phyloP scores from a whole-genome alignment of 2,113 vertebrate genomes.

The Copsychus sechellarum region DNA sequence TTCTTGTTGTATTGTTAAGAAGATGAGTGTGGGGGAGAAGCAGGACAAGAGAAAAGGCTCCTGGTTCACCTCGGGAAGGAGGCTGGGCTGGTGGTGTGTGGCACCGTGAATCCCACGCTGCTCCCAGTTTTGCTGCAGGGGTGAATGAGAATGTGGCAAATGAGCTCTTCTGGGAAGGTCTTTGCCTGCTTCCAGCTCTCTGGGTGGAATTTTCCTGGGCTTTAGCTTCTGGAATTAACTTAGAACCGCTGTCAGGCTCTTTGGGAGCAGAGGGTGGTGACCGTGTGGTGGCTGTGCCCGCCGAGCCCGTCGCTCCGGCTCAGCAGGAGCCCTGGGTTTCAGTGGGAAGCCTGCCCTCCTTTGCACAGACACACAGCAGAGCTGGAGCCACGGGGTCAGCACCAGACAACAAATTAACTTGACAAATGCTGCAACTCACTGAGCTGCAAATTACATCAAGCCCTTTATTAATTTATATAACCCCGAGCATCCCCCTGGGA shows the following conservation, averaged over 20 bases:
- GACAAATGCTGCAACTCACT: not conserved
- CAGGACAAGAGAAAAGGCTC: not conserved
- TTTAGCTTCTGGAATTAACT: not conserved
- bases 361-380: not conserved
- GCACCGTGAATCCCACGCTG: not conserved
- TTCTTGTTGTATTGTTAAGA: not conserved
- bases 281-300: not conserved
- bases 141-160: not conserved
- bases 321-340: not conserved
- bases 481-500: not conserved
- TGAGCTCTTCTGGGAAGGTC: not conserved
- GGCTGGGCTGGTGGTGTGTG: not conserved
- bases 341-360: not conserved
- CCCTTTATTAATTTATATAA: constrained; percentile 37
- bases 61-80: not conserved
- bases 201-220: not conserved
- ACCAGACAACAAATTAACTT: not conserved
- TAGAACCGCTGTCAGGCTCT: not conserved
- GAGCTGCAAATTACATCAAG: not conserved
- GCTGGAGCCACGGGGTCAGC: not conserved
- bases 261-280: not conserved
- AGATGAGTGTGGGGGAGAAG: not conserved
- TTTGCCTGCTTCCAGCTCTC: not conserved
- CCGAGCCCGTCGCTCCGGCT: accelerated
- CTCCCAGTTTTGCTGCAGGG: not conserved